Base-by-base conservation (phyloP, 1,140 invertebrate genomes). In the Anastrepha obliqua region DNA sequence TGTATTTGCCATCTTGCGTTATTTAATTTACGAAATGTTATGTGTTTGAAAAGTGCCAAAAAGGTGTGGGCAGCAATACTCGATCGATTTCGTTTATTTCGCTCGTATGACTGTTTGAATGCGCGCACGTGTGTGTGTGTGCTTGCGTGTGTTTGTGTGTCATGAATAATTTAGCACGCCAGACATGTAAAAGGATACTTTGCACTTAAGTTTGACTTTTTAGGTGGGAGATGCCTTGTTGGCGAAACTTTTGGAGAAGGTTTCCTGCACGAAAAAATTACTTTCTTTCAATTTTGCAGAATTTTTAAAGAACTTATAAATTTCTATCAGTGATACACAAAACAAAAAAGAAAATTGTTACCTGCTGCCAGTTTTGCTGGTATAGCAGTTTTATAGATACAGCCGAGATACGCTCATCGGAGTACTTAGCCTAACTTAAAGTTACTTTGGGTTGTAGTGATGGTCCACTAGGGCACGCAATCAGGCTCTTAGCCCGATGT, bases 11-110 rank as follows among this genome's bases (percentile, higher is more conserved):
- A 55, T 51, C 74, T 81, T 81, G 74, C 51, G 55, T 81, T 81
- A 81, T 81, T 81, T 81, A 81, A 81, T 81, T 81, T 81, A 47
- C n/a, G 74, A 81, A 81, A 58, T 81, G 74, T 81, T 81, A 55
- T 55, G 74, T 81, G 74, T n/a, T 55, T 55, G 44, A 81, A 81
- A 81, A 81, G 74, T 81, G 74, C 51, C 74, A 81, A 81, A 81
- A 81, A 81, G 70, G 70, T 74, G 70, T 13, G 42, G 42, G 39
- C 51, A 74, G 74, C n/a, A 55, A 55, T 6, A 13, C 15, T 62
- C 60, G 15, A 62, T 62, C 60, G 60, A 62, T 62, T 62, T 62
- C n/a, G 60, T 17, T 62, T 15, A 5, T 4, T 62, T 62, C 15
- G 60, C n/a, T 62, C 60, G 4, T 17, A 62, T n/a, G 13, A 13